phyloP scores from a whole-genome alignment of 2,888 invertebrate genomes.

The Perizoma affinitatum region DNA sequence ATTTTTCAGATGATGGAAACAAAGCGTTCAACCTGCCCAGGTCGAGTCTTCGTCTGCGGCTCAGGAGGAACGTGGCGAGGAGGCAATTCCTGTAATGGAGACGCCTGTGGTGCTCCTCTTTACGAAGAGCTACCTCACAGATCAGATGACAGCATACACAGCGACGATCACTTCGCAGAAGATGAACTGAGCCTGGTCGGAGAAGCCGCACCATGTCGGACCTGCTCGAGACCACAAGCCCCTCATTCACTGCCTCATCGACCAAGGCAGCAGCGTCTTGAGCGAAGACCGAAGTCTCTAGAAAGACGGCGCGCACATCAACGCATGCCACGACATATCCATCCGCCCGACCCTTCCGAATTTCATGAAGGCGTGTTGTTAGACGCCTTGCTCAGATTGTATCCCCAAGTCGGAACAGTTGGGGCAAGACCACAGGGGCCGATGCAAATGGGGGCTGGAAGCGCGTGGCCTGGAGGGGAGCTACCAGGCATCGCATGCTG shows the following conservation, averaged over 20 bases:
- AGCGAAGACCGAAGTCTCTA: constrained; percentile 82
- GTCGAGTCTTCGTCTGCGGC: constrained; percentile 88
- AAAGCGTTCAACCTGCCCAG: constrained; percentile 84
- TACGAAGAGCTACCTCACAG: constrained; percentile 91
- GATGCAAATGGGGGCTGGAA: constrained; percentile 83
- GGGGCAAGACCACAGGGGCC: constrained; percentile 80
- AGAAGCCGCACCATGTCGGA: constrained; percentile 77
- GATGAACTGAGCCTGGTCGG: constrained; percentile 88
- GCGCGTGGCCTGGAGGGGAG: constrained; percentile 88
- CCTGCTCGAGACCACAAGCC: constrained; percentile 78
- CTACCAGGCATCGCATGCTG: constrained; percentile 84
- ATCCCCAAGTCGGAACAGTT: constrained; percentile 88
- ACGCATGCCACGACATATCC: constrained; percentile 78
- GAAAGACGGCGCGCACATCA: constrained; percentile 79
- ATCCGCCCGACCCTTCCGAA: constrained; percentile 89
- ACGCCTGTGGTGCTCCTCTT: constrained; percentile 87
- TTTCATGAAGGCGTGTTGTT: constrained; percentile 92
- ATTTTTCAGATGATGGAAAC: constrained; percentile 88
- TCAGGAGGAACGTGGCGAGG: constrained; percentile 83
- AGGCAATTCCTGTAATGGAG: constrained; percentile 75
- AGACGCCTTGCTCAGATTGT: constrained; percentile 88
- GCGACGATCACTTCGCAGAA: constrained; percentile 94
- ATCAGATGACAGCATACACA: constrained; percentile 85
- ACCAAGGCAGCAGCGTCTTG: constrained; percentile 84
- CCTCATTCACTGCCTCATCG: constrained; percentile 82